A percentile compares a stretch with the other conserved stretches of the same genome.
Conservation (phyloP, 1,140 invertebrate genomes). For the Drosophila seguyi region DNA sequence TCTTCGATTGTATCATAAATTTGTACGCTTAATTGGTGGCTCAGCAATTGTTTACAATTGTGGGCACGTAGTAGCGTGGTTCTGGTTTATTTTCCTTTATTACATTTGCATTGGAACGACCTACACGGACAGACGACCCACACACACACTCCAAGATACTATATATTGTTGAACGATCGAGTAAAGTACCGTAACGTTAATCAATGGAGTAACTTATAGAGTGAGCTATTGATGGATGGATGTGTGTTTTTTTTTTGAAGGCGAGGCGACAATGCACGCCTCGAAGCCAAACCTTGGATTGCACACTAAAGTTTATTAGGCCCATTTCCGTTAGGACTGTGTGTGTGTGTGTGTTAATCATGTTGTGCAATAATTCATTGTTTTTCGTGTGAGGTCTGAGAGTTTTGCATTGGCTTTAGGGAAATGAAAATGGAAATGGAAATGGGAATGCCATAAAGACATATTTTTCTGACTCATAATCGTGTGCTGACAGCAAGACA, state of each 20-base stretch:
- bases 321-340: constrained; percentile 61
- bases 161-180: constrained; percentile 17
- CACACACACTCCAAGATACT: constrained; percentile 22
- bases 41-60: constrained; percentile 43
- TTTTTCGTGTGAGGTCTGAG: constrained; percentile 42
- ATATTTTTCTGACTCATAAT: constrained; percentile 39
- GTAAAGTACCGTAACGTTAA: constrained; percentile 36
- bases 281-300: constrained; percentile 37
- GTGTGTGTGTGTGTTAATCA: constrained; percentile 25
- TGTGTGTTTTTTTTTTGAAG: constrained; percentile 23
- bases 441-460: constrained; percentile 16
- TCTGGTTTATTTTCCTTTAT: constrained; percentile 45
- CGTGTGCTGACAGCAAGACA: constrained; percentile 24
- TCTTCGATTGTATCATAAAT: constrained; percentile 44
- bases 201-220: constrained; percentile 39
- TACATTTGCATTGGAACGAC: constrained; percentile 43
- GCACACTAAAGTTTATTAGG: constrained; percentile 39
- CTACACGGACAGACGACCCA: constrained; percentile 32
- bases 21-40: constrained; percentile 50
- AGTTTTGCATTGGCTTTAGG: constrained; percentile 47
- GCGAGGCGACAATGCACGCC: constrained; percentile 44
- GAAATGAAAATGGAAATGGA: constrained; percentile 16
- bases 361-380: constrained; percentile 59
- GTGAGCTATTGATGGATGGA: constrained; percentile 55
- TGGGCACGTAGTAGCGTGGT: constrained; percentile 54